Base-by-base conservation (phyloP, 1,140 invertebrate species). In the Babylonia areolata region DNA sequence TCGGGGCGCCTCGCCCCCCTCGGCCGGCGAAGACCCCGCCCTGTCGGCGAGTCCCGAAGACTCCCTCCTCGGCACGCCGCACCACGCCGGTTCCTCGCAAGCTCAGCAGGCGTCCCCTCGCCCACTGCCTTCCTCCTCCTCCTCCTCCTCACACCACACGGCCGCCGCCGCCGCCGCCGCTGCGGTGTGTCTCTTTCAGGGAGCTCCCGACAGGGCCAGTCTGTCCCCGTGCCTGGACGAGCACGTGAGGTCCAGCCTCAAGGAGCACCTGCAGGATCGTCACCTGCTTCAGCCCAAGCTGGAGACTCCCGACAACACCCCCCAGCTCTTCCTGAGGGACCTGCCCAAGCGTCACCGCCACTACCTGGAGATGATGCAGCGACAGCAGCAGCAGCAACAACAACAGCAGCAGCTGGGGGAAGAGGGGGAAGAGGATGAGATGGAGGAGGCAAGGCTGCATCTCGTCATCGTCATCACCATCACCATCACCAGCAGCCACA, bases 1-100 rank as follows among this genome's bases (percentile, higher is more conserved):
- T n/a, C n/a, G n/a, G n/a, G 33, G n/a, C 82, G 15, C 82, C 82
- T 17, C 75, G 64, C 17, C 82, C 64, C 64, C 69, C 64, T 20
- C 82, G 35, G 9, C 42, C 79, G 1, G 46, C 33, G 31, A 82
- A 0, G 58, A 23, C 0, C 17, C 6, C 5, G 28, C 15, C 58
- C 5, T 64, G 17, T 12, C 58, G 5, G 28, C 12, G 5, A 64
- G 58, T 64, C 58, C 58, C 5, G 58, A 64, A n/a, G n/a, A n/a
- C n/a, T n/a, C n/a, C n/a, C n/a, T n/a, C n/a, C n/a, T n/a, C n/a
- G n/a, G n/a, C 28, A 5, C 12, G 9, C 23, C 42, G 1, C 42
- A 54, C 3, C 40, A 51, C 54, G 11, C 35, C 37, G 23, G 9
- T 9, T 6, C 23, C 42, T 33, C 77, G 23, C 37, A 40, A 5